Conservation (phyloP, 2,113 vertebrate species). For the Chrysochloris asiatica region DNA sequence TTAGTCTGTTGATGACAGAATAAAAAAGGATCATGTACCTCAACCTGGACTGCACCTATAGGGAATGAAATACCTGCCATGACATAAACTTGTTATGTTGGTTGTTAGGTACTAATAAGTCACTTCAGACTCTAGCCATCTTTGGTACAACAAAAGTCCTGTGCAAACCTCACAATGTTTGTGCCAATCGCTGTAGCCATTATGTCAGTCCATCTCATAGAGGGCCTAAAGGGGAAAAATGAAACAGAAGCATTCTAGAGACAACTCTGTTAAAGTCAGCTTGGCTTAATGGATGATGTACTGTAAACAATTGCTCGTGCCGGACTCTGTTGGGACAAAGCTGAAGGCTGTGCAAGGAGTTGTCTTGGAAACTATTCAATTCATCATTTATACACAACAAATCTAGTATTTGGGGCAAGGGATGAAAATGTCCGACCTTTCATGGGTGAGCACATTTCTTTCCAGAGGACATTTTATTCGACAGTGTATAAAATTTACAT, state of each 20-base stretch:
- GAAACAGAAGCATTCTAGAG: conserved; percentile 33
- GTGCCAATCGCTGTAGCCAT: neutral
- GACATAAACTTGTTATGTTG: neutral
- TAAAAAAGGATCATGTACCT: neutral
- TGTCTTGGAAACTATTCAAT: conserved; percentile 38
- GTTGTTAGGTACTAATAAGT: neutral
- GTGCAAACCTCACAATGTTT: neutral
- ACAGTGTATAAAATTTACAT: conserved; percentile 72
- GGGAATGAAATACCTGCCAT: neutral
- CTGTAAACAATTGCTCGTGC: conserved; percentile 56
- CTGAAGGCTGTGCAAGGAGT: conserved; percentile 16
- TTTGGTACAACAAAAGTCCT: neutral
- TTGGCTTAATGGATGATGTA: conserved; percentile 53
- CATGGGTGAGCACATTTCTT: conserved; percentile 63
- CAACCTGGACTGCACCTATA: neutral
- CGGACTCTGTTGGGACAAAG: conserved; percentile 13
- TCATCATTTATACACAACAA: conserved; percentile 56
- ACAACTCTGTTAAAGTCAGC: conserved; percentile 32
- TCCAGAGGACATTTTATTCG: conserved; percentile 55
- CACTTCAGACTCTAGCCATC: neutral
- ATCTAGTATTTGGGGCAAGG: conserved; percentile 37
- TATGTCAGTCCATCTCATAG: neutral
- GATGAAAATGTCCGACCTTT: conserved; percentile 64
- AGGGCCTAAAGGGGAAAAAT: neutral
- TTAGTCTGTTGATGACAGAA: neutral